Evolutionary conservation across 2,113 vertebrate genomes (phyloP), one percentile per base, ranked within the genome.

Genomic region (Struthio camelus): DNA sequence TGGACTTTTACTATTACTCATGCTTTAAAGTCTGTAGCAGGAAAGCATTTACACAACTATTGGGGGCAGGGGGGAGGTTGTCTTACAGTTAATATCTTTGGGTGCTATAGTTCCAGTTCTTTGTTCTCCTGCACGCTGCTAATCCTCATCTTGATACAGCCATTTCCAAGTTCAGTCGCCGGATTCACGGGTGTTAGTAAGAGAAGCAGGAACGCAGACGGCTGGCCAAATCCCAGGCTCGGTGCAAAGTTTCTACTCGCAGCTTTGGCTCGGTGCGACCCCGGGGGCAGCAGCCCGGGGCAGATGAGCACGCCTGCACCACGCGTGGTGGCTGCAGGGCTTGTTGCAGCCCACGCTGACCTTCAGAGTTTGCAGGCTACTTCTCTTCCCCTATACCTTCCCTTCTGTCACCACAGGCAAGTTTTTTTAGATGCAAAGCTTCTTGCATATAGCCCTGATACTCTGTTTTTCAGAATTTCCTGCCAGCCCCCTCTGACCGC

Each of bases 131-230:
- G 1, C 48, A 8, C 0, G 2, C 78, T 77, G 84, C 36, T 93
- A 87, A 96, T 89, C 80, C 89, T 56, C 70, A 50, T 66, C 75
- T 87, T 0, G 5, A 25, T 67, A 7, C 58, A 19, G 86, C 19
- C 6, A 3, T 70, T 92, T 89, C 73, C 80, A 61, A 76, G 62
- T 72, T 93, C 87, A 87, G 71, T 16, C 75, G 61, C 91, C 94
- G 95, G 95, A 94, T 96, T 93, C 94, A 92, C 1, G 71, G 95
- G 54, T 93, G 56, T 94, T 93, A 96, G 92, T 0, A 5, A 87
- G 67, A 4, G 73, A 70, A 88, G 87, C 89, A 95, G 81, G 89
- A 89, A 53, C 30, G 4, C 1, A 12, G 87, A 81, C 11, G 4
- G 1, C 0, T 7, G 79, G 92, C 94, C 91, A 96, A 92, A 62